A percentile compares a stretch with the other conserved stretches of the same genome.
These are phyloP conservation scores for Notolabrus celidotus DNA, from an alignment of 2,797 vertebrate species.

Conservation along the genomic window DNA sequence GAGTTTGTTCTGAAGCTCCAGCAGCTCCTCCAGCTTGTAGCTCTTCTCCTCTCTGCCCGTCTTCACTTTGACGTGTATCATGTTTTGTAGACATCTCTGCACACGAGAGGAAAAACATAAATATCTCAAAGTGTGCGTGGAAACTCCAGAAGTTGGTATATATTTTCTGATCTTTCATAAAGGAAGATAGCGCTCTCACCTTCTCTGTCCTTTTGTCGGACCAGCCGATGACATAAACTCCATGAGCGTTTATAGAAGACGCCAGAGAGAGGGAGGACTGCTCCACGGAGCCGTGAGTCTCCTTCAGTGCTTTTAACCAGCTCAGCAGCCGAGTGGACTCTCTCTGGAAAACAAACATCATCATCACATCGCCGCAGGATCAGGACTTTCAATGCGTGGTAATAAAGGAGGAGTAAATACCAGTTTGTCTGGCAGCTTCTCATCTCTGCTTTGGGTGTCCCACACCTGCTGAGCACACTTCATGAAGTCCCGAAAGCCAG, in stretches of 20 bases:
- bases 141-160: accelerated
- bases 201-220: conserved; percentile 62
- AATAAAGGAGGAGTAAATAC: conserved; percentile 41
- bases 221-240: conserved; percentile 82
- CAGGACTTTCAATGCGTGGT: not conserved
- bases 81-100: conserved; percentile 70
- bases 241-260: conserved; percentile 79
- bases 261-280: conserved; percentile 84
- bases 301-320: conserved; percentile 84
- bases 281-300: conserved; percentile 87
- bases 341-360: conserved; percentile 65
- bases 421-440: conserved; percentile 82
- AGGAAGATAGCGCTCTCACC: conserved; percentile 45
- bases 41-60: conserved; percentile 45
- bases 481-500: conserved; percentile 74
- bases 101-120: conserved; percentile 8
- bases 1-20: conserved; percentile 87
- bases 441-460: conserved; percentile 75
- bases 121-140: not conserved
- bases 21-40: conserved; percentile 79
- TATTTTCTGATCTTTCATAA: not conserved
- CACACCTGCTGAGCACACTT: conserved; percentile 69
- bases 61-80: conserved; percentile 59
- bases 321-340: conserved; percentile 76
- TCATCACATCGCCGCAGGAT: not conserved